Base-by-base conservation (phyloP, 2,797 vertebrate genomes). In the Acropternis orthonyx region DNA sequence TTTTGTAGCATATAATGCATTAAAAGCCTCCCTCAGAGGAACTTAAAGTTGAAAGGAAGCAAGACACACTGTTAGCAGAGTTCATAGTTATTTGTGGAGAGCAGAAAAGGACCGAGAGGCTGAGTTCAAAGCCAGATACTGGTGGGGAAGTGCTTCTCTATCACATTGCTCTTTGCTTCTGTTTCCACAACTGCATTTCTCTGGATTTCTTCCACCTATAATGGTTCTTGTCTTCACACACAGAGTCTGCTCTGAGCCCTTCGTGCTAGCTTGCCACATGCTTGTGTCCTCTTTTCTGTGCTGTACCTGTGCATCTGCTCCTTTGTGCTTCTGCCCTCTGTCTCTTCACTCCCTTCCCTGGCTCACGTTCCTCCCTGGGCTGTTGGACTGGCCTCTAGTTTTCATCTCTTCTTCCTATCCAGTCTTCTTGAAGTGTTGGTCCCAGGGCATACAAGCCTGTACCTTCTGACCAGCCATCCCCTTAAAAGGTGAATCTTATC, bases 101-200 rank as follows among this genome's bases (percentile, higher is more conserved):
- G 54, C 7, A 9, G 72, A 67, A 61, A 41, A 74, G 6, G 36
- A 32, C 37, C 75, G 76, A 88, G 82, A 72, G 84, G 28, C 49
- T 56, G 56, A 62, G 52, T 75, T 87, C 34, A 68, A 83, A 80
- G 49, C 8, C 56, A 68, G 44, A 37, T 56, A 28, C 17, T 68
- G 36, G 9, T 59, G 4, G 12, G 8, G 19, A 19, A 77, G 14
- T 0, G 0, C 48, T 85, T 67, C 39, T 73, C 1, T 63, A 1
- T 34, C 15, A 21, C 32, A 28, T 36, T 85, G 52, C 34, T 76
- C 36, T 76, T 72, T 52, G 28, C 48, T 79, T 68, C 81, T 76
- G 0, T 85, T 91, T 78, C 41, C 3, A 2, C 30, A 54, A 4
- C 32, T 52, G 7, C 41, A 84, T 52, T 88, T 72, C 52, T 61